Base-by-base conservation (phyloP, 2,797 vertebrate genomes). In the Danio aesculapii region DNA sequence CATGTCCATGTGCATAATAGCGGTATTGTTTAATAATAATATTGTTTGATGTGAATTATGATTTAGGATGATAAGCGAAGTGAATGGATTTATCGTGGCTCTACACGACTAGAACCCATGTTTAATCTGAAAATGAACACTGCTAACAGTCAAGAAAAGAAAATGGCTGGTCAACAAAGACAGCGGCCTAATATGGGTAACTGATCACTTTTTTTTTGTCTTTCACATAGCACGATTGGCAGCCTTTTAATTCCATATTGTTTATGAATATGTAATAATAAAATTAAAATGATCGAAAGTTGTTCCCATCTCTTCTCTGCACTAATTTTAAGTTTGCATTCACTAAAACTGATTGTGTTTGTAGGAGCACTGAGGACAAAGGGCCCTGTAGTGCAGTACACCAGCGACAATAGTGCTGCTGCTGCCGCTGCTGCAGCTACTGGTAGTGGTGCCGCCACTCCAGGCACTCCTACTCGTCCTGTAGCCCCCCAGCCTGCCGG, bases 11-110 rank as follows among this genome's bases (percentile, higher is more conserved):
- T 75, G 13, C 6, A 75, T 6, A 16, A 5, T 30, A 7, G 44
- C n/a, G 17, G 52, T 41, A 11, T 30, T 52, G 6, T 46, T 74
- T 14, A 47, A 47, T 61, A 46, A 9, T 13, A 46, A 16, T 59
- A 21, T 30, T 30, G 16, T 68, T 41, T 61, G 58, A 0, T 75
- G 30, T 30, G 30, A 44, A 84, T 14, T 6, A 41, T 76, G 5
- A 49, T 84, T 0, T 85, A 96, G 95, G 97, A 99, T 72, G 98
- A 99, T 85, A 99, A 97, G 77, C 95, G 98, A 41, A 98, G 97
- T 6, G 98, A 99, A 89, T 99, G 97, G 98, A 99, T 99, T 88
- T 99, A 99, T 77, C 92, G 98, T 10, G 98, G 98, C 0, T 99
- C 98, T 64, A 99, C 98, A 0, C 94, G 98, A 67, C 91, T 99